Percentiles rank a stretch among this genome's conserved stretches.
Evolutionary conservation across 2,888 invertebrate genomes (phyloP).

Genomic region (Cheiracanthium punctorium): DNA sequence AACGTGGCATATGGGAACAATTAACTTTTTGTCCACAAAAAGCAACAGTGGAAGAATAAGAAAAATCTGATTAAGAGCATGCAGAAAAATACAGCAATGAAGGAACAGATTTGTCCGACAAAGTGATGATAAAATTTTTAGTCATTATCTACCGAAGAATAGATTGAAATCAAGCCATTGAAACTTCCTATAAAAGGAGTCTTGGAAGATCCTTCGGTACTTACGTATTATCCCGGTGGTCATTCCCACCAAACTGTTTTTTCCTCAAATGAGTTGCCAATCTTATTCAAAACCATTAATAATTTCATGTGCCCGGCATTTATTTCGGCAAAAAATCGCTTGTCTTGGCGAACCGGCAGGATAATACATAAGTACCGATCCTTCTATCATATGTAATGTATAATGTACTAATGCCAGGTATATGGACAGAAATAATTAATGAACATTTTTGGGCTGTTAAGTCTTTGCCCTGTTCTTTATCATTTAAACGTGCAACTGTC

Average conservation of each 20-base stretch:
- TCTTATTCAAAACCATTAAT: too few species aligned
- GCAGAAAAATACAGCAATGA: neutral
- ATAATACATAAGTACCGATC: too few species aligned
- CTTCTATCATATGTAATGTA: neutral
- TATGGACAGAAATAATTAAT: neutral
- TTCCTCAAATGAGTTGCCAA: too few species aligned
- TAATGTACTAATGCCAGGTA: neutral
- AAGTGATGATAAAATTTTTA: neutral
- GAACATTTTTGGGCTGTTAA: neutral
- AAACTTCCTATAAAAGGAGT: neutral
- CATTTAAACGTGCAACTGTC: neutral
- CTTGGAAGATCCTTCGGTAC: neutral
- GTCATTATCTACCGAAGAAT: neutral
- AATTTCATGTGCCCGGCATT: too few species aligned
- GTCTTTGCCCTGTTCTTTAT: neutral
- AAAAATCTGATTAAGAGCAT: neutral
- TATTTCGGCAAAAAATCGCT: too few species aligned
- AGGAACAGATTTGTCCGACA: neutral
- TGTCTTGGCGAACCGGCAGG: too few species aligned
- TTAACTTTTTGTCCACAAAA: neutral
- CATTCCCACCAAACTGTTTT: too few species aligned
- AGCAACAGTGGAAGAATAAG: neutral
- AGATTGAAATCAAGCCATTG: neutral
- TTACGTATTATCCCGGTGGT: too few species aligned
- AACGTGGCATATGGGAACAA: neutral